Base-by-base conservation (phyloP, 2,113 vertebrate species). In the Numenius arquata region DNA sequence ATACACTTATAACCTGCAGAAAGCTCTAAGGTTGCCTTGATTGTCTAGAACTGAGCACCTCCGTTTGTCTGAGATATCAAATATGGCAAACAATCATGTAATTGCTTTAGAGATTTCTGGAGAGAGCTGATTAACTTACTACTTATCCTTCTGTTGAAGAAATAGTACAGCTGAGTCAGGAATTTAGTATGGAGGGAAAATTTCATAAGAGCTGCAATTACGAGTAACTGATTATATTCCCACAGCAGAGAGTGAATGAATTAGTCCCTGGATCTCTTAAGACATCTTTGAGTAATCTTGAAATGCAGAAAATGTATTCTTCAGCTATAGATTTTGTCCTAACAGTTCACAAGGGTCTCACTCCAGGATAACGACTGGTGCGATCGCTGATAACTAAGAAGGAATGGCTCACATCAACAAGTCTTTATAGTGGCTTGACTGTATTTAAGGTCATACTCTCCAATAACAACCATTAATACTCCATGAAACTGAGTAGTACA, bases 41-140 rank as follows among this genome's bases (percentile, higher is more conserved):
- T 73, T 83, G 13, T 72, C 78, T 82, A 85, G 52, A 76, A 43
- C 53, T n/a, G 25, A 86, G 8, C 27, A 62, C 13, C 29, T 83
- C 82, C 77, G 8, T 74, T 81, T 61, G 15, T 59, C 61, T 72
- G 66, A 87, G 65, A 89, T 45, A 91, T 26, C 59, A 89, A 76
- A 58, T 75, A 65, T 11, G 11, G 65, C 48, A 83, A 88, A 85
- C 17, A 85, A 66, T 53, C 85, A 85, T 21, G 14, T 74, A 93
- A 95, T 70, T 85, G 38, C 71, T 96, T 93, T 77, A 91, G 78
- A 90, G 85, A 76, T 85, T 95, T 91, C 88, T 93, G 59, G 78
- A 77, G 41, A 79, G 19, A 70, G 15, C 9, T 94, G 45, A 91
- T 96, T 95, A 80, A 91, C 63, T 94, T 88, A 76, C 16, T 72